Evolutionary conservation across 2,888 invertebrate species (phyloP).

Genomic region (Troides aeacus): DNA sequence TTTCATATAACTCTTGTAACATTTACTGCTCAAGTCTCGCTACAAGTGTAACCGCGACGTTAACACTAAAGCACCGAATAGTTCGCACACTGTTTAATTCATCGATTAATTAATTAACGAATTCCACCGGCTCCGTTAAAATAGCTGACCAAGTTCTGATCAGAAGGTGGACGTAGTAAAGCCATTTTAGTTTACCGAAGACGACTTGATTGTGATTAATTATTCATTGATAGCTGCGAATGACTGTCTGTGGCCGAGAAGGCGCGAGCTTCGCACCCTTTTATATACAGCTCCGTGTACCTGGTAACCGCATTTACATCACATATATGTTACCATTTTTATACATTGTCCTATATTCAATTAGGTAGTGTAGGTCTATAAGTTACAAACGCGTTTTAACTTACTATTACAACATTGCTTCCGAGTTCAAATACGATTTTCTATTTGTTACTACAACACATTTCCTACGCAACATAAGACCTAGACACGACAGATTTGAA

Average conservation of each 20-base stretch:
- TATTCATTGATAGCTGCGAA: constrained; percentile 17
- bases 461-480: background rate
- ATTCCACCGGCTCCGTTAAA: constrained; percentile 12
- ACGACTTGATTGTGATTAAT: constrained; percentile 24
- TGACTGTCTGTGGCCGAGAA: constrained; percentile 1
- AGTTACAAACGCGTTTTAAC: background rate
- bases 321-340: constrained; percentile 11
- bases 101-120: constrained; percentile 22
- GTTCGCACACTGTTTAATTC: constrained; percentile 23
- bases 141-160: background rate
- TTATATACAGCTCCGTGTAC: background rate
- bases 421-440: background rate
- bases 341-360: constrained; percentile 17
- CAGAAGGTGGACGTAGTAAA: constrained; percentile 12
- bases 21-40: no score
- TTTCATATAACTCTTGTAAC: no score
- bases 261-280: background rate
- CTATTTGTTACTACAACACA: background rate
- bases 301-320: constrained; percentile 8
- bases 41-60: no score
- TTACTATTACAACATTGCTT: background rate
- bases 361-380: constrained; percentile 1
- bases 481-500: background rate
- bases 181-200: constrained; percentile 23
- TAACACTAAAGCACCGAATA: background rate